Percentiles rank a stretch among this genome's conserved stretches.
Conservation (phyloP, 53 echinoderm and acorn worm species). For the Astropecten irregularis region DNA sequence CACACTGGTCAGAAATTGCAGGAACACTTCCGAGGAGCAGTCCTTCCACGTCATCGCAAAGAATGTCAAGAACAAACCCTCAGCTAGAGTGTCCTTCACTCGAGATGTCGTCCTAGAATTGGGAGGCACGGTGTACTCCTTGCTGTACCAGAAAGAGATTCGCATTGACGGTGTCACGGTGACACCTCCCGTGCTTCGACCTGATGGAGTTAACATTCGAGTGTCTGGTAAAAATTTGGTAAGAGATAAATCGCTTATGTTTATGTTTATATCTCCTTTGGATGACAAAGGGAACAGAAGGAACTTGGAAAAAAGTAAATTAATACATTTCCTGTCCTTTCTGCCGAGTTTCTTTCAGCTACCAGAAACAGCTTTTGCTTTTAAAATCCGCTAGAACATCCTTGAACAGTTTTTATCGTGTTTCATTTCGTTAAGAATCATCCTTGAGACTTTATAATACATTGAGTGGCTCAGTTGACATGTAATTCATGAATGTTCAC, state of each 20-base stretch:
- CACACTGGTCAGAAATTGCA: constrained; percentile 59
- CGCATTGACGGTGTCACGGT: constrained; percentile 64
- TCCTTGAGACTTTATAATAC: too few species aligned
- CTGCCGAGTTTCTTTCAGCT: not conserved
- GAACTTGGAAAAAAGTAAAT: too few species aligned
- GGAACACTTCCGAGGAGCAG: not conserved
- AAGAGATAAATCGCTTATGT: constrained; percentile 10
- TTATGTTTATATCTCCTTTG: not conserved
- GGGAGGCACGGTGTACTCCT: constrained; percentile 23
- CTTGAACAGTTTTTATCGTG: too few species aligned
- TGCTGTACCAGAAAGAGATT: constrained; percentile 46
- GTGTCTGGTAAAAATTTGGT: constrained; percentile 65
- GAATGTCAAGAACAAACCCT: constrained; percentile 57
- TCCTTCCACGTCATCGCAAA: constrained; percentile 65
- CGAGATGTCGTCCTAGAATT: constrained; percentile 56
- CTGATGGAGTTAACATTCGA: constrained; percentile 56
- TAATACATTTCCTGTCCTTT: not conserved
- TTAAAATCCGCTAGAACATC: too few species aligned
- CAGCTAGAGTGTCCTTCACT: constrained; percentile 59
- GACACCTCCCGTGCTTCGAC: constrained; percentile 58
- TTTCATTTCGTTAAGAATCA: too few species aligned
- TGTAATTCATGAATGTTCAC: not conserved
- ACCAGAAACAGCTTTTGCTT: too few species aligned
- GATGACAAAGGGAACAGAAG: not conserved
- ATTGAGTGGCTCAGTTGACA: too few species aligned